Evolutionary conservation across 2,797 vertebrate species (phyloP), one percentile per base, ranked within the genome.

Genomic region (Mus caroli): DNA sequence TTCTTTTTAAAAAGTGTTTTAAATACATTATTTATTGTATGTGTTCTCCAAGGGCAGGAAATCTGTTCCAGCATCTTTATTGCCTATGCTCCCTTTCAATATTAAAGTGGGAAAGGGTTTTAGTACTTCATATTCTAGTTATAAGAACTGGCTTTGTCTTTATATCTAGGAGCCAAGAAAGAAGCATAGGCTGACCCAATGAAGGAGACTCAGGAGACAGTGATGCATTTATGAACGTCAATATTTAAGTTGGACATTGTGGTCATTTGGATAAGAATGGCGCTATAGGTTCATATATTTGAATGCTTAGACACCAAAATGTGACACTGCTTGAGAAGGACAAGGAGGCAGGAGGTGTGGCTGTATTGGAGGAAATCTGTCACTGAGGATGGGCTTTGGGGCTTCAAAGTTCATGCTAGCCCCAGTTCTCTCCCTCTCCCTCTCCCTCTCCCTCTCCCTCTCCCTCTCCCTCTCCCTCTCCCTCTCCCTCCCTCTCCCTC

Each of bases 1-100:
- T 34, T 34, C 28, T 64, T 84, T 3, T 62, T 67, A 1, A 15
- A 5, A 31, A 34, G 43, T 15, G 24, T 22, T 50, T 50, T 50
- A 15, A 50, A 67, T 67, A 40, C 43, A 8, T 50, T n/a, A 50
- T 50, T 85, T n/a, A 83, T 43, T 67, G 31, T 24, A n/a, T 50
- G 1, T 85, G 60, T 34, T 10, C 31, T 10, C 31, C 1, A 0
- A 13, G 0, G 10, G 5, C 3, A 5, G 8, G 34, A 24, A 7
- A 4, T 75, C 58, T 31, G 5, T 0, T 40, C 76, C 46, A 64
- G 2, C 19, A 58, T 73, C 34, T 92, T 58, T 85, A 28, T 71
- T 64, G 40, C 13, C 62, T 60, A 40, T 67, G 80, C 54, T 75
- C 1, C 20, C 15, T 88, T 34, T 95, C 22, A 46, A 5, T 13